phyloP scores from a whole-genome alignment of 2,888 invertebrate species.

The Willowsia nigromaculata region DNA sequence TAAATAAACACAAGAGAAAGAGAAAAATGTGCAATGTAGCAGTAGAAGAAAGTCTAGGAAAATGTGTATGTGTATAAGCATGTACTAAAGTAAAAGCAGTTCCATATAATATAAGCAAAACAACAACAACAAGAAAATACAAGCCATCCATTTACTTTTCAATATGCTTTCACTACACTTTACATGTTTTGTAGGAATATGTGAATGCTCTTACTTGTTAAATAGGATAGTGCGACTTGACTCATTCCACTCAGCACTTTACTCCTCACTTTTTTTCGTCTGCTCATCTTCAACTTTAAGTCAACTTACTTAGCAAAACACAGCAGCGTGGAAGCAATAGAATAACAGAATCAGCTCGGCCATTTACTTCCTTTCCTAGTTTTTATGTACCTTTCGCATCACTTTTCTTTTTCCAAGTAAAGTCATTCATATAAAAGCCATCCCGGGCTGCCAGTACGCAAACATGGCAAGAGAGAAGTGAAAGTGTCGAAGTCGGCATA shows the following conservation, averaged over 20 bases:
- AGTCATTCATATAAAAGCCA: background rate
- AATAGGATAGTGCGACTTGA: conserved; percentile 24
- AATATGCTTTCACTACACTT: background rate
- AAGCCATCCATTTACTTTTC: conserved; percentile 28
- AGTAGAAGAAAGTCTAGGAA: background rate
- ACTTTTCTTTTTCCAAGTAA: background rate
- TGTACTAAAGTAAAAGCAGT: conserved; percentile 47
- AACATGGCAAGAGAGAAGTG: background rate
- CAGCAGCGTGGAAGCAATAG: background rate
- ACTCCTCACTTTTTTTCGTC: background rate
- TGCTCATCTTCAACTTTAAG: conserved; percentile 21
- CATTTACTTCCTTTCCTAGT: background rate
- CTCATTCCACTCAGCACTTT: conserved; percentile 61
- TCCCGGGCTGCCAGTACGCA: background rate
- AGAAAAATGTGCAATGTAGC: conserved; percentile 42
- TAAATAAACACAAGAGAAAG: conserved; percentile 55
- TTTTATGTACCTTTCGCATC: background rate
- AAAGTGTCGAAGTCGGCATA: conserved; percentile 63
- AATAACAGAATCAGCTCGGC: background rate
- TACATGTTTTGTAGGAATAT: background rate
- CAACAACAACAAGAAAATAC: background rate
- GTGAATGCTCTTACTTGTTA: background rate
- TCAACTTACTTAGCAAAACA: background rate
- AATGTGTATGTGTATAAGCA: conserved; percentile 38
- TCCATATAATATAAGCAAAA: background rate